phyloP scores from a whole-genome alignment of 1,140 invertebrate species.

The Drosophila virilis region DNA sequence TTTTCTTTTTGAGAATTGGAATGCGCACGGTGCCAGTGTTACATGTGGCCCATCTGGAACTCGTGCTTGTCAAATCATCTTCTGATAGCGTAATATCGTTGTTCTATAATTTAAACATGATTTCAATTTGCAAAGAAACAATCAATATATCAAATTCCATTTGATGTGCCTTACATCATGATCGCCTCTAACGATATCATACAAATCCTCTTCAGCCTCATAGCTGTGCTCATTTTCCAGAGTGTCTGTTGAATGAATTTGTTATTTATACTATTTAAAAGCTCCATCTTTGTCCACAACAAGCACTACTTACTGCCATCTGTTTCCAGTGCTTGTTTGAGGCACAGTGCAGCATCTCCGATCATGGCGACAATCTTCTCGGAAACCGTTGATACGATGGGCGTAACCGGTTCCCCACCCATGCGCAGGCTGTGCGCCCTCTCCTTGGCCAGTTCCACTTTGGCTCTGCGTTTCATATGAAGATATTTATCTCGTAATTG shows the following conservation, averaged over 20 bases:
- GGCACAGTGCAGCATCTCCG: background rate
- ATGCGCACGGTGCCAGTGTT: background rate
- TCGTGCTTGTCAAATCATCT: constrained; percentile 10
- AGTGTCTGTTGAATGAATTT: background rate
- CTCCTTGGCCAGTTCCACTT: constrained; percentile 10
- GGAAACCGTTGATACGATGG: constrained; percentile 7
- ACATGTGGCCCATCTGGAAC: background rate
- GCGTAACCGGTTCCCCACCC: background rate
- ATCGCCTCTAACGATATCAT: background rate
- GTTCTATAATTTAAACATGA: background rate
- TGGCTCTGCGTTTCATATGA: constrained; percentile 8
- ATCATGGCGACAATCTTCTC: constrained; percentile 15
- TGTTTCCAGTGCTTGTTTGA: background rate
- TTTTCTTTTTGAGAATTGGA: background rate
- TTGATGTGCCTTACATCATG: background rate
- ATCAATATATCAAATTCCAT: background rate
- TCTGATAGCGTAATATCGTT: constrained; percentile 1
- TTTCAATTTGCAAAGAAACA: background rate
- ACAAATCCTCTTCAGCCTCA: background rate
- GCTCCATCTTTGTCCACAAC: background rate
- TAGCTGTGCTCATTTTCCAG: constrained; percentile 1
- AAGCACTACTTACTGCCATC: background rate
- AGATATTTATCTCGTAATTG: constrained; percentile 10
- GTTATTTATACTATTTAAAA: background rate
- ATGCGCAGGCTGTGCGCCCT: background rate